These are phyloP conservation scores for Gavialis gangeticus DNA, from an alignment of 2,113 vertebrate genomes.

Conservation along the genomic window DNA sequence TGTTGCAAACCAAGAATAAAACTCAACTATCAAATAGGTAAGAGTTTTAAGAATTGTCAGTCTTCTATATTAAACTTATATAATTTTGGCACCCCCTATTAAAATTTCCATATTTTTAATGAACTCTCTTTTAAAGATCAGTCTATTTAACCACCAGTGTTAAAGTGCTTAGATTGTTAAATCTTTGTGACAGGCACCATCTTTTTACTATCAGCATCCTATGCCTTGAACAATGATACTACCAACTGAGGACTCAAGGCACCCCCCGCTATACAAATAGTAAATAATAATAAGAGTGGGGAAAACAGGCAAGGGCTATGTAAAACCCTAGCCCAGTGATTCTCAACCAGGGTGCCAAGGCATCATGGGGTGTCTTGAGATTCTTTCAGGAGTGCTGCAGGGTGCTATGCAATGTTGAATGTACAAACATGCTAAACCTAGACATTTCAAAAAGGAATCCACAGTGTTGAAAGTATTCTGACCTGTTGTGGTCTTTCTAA, in stretches of 20 bases:
- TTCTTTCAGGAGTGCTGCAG: too few species aligned
- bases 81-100: neutral
- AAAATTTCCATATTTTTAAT: conserved; percentile 26
- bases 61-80: conserved; percentile 1
- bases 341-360: too few species aligned
- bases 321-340: neutral
- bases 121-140: neutral
- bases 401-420: too few species aligned
- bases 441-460: too few species aligned
- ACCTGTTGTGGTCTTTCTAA: too few species aligned
- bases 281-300: neutral
- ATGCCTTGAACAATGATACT: neutral
- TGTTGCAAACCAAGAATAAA: conserved; percentile 6
- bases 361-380: too few species aligned
- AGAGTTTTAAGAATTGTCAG: neutral
- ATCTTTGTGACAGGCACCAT: conserved; percentile 1
- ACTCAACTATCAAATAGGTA: neutral
- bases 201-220: neutral
- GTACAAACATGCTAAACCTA: too few species aligned
- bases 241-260: neutral
- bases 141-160: conserved; percentile 9
- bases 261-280: neutral
- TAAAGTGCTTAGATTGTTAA: conserved; percentile 21
- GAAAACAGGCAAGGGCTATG: conserved; percentile 16
- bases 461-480: too few species aligned